Conservation (phyloP, 2,113 vertebrate genomes). For the Baryphthengus martii region DNA sequence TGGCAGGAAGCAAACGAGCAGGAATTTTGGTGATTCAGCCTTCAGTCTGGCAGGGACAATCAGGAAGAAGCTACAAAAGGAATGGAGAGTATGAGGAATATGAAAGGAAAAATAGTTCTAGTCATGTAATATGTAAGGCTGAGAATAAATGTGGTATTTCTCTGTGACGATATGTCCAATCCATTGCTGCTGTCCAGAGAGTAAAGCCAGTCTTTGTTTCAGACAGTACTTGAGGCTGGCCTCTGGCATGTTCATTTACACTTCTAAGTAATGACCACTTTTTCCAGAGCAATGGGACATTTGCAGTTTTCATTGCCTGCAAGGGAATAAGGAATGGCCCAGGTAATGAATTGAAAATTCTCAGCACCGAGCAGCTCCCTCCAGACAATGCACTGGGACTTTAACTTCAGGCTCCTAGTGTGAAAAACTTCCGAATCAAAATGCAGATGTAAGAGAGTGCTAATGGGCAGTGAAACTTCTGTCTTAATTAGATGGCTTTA, state of each 20-base stretch:
- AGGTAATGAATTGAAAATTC: background rate
- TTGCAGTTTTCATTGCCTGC: background rate
- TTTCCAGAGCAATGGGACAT: background rate
- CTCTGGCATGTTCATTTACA: constrained; percentile 20
- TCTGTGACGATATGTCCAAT: background rate
- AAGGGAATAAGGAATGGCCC: background rate
- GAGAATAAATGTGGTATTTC: background rate
- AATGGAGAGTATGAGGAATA: background rate
- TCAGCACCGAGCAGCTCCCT: background rate
- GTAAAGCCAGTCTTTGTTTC: background rate
- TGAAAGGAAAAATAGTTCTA: background rate
- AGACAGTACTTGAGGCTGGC: background rate
- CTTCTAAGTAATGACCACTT: constrained; percentile 4
- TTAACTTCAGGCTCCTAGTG: background rate
- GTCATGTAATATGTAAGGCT: background rate
- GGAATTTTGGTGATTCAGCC: constrained; percentile 15
- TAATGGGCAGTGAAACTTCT: background rate
- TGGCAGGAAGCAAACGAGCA: background rate
- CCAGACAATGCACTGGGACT: background rate
- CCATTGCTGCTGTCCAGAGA: background rate
- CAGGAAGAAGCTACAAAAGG: background rate
- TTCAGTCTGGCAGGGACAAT: background rate
- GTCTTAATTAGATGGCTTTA: background rate
- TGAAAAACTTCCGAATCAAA: background rate
- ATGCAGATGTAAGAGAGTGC: background rate